phyloP scores from a whole-genome alignment of 2,888 invertebrate genomes.

The Agrilus cyanescens region DNA sequence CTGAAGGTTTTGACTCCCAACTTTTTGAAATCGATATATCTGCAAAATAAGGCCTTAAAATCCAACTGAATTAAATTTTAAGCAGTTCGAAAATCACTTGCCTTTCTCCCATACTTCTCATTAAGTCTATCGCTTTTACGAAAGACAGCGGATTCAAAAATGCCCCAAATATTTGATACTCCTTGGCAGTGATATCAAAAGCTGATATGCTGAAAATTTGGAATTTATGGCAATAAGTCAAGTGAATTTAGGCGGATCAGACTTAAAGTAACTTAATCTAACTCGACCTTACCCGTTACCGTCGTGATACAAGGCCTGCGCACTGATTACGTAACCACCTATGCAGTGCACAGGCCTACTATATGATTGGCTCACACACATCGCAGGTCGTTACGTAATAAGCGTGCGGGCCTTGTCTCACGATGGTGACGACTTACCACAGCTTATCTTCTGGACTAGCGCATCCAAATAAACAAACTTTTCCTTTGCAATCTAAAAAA shows the following conservation, averaged over 20 bases:
- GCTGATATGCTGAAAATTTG: constrained; percentile 40
- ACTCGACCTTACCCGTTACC: constrained; percentile 1
- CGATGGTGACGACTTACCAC: too few relatives aligned
- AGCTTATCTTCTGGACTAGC: constrained; percentile 42
- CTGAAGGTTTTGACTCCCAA: constrained; percentile 46
- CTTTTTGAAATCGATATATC: constrained; percentile 48
- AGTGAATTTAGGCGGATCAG: too few relatives aligned
- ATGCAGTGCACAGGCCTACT: too few relatives aligned
- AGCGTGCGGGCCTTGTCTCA: too few relatives aligned
- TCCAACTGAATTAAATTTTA: neutral
- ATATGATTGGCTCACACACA: too few relatives aligned
- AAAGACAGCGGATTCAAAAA: constrained; percentile 58
- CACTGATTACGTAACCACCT: too few relatives aligned
- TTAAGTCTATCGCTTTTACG: constrained; percentile 48
- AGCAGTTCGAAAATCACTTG: constrained; percentile 16
- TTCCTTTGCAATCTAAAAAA: constrained; percentile 47
- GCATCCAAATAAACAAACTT: constrained; percentile 58
- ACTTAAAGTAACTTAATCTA: neutral
- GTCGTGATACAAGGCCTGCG: too few relatives aligned
- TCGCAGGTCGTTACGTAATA: too few relatives aligned
- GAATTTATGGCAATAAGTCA: neutral
- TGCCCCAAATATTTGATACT: constrained; percentile 50
- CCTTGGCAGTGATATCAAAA: constrained; percentile 49
- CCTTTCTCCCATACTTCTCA: constrained; percentile 52
- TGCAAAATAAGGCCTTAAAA: constrained; percentile 22